These are phyloP conservation scores for Zaprionus africanus DNA, from an alignment of 1,140 invertebrate genomes.

Conservation along the genomic window DNA sequence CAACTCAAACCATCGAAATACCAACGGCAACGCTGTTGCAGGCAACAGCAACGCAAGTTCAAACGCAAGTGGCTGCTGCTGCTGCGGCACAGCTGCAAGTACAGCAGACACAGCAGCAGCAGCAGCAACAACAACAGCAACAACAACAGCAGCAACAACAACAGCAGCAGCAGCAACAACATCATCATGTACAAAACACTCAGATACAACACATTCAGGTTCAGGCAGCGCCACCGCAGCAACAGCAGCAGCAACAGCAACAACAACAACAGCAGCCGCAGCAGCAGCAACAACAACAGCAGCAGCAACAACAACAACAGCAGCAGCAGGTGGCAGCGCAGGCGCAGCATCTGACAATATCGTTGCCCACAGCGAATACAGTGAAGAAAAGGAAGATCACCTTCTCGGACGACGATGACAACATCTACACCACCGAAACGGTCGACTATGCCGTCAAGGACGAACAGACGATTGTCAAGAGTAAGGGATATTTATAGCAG, in stretches of 20 bases:
- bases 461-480: slow-evolving; percentile 80
- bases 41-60: slow-evolving; percentile 71
- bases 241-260: slow-evolving; percentile 37
- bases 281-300: slow-evolving; percentile 43
- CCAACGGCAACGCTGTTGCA: slow-evolving; percentile 74
- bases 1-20: slow-evolving; percentile 81
- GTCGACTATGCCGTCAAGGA: slow-evolving; percentile 81
- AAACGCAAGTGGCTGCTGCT: slow-evolving; percentile 61
- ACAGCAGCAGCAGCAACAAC: slow-evolving; percentile 45
- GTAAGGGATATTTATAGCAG: slow-evolving; percentile 36
- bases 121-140: slow-evolving; percentile 51
- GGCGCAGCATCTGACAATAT: slow-evolving; percentile 67
- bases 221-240: slow-evolving; percentile 62
- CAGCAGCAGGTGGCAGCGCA: slow-evolving; percentile 58
- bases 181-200: slow-evolving; percentile 76
- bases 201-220: slow-evolving; percentile 77
- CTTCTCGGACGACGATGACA: slow-evolving; percentile 83
- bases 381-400: slow-evolving; percentile 81
- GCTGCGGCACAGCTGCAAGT: slow-evolving; percentile 58
- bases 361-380: slow-evolving; percentile 55
- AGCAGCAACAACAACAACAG: slow-evolving; percentile 53
- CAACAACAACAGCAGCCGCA: slow-evolving; percentile 46
- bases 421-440: slow-evolving; percentile 83
- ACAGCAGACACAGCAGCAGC: slow-evolving; percentile 52
- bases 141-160: slow-evolving; percentile 45